Conservation (phyloP, 2,888 invertebrate genomes). For the Dynastes tityus region DNA sequence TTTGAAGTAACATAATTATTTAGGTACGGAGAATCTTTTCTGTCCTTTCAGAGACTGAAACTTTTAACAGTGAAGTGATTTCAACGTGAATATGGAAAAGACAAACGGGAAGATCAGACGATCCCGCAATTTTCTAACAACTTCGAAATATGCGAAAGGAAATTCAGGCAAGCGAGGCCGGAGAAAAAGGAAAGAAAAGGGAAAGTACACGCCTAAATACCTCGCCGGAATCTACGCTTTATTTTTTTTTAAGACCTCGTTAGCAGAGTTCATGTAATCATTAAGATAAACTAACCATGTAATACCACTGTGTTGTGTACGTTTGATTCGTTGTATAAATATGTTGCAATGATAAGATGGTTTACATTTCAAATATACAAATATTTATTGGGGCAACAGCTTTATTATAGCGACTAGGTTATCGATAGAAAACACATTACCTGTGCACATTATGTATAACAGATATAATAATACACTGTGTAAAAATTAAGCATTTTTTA, state of each 20-base stretch:
- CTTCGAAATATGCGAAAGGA: not conserved
- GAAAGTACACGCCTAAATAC: not conserved
- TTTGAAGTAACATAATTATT: not conserved
- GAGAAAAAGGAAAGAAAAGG: not conserved
- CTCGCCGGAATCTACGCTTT: not conserved
- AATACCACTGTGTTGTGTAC: not conserved
- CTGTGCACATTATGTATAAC: too few relatives aligned
- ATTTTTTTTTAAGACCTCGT: not conserved
- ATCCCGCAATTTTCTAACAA: slow-evolving; percentile 2
- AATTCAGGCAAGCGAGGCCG: not conserved
- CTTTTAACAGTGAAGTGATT: not conserved
- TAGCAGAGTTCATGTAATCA: not conserved
- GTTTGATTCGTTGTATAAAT: not conserved
- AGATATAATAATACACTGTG: too few relatives aligned
- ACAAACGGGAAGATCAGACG: not conserved
- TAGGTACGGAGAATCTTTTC: not conserved
- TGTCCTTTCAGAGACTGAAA: not conserved
- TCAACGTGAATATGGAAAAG: not conserved
- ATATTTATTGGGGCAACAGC: not conserved
- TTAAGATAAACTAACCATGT: not conserved
- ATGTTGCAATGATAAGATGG: not conserved
- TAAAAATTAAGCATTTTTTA: too few relatives aligned
- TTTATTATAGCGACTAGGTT: too few relatives aligned
- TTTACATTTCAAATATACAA: not conserved
- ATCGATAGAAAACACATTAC: too few relatives aligned